These are phyloP conservation scores for Harmothoe impar DNA, from an alignment of 2,888 invertebrate species.

Conservation along the genomic window DNA sequence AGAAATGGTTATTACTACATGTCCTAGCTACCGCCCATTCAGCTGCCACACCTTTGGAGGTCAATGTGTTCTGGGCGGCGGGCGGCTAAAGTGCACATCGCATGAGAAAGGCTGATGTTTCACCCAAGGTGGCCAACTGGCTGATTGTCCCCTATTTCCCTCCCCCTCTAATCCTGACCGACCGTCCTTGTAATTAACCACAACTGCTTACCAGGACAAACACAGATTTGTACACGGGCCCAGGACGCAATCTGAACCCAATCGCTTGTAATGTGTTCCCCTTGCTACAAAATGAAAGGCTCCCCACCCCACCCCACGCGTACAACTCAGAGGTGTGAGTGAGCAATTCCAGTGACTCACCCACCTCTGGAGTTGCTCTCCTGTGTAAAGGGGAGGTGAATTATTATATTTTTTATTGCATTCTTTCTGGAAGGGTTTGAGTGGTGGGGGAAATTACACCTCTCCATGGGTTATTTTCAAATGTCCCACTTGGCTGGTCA, in stretches of 20 bases:
- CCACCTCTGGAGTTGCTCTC: background rate
- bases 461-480: constrained; percentile 45
- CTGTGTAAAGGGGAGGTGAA: background rate
- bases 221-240: background rate
- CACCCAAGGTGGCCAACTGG: constrained; percentile 31
- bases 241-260: background rate
- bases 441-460: constrained; percentile 36
- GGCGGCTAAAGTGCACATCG: constrained; percentile 23
- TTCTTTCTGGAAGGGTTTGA: background rate
- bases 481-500: constrained; percentile 22
- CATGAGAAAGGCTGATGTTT: background rate
- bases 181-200: background rate
- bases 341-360: constrained; percentile 7
- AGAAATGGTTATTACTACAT: background rate
- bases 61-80: background rate
- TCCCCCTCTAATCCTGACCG: background rate
- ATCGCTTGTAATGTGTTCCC: background rate
- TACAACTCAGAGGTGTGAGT: constrained; percentile 16
- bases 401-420: constrained; percentile 23
- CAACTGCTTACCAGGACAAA: background rate
- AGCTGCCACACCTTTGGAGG: constrained; percentile 12
- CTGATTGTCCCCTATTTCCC: constrained; percentile 12
- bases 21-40: background rate
- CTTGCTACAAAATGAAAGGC: constrained; percentile 17
- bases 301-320: too few species aligned